These are phyloP conservation scores for Drosophila ochracea DNA, from an alignment of 2,888 invertebrate species.

Conservation along the genomic window DNA sequence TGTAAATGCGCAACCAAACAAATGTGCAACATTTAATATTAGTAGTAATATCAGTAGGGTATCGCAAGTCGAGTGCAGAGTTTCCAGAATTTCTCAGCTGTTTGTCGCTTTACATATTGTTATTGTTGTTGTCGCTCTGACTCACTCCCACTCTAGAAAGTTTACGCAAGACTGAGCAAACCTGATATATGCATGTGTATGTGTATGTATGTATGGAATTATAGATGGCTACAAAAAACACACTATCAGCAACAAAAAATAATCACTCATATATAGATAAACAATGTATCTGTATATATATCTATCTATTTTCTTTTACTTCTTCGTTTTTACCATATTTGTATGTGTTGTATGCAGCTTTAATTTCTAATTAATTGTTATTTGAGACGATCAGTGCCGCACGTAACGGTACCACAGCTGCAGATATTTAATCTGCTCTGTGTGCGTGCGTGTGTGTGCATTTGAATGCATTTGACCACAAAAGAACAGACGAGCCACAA, in stretches of 20 bases:
- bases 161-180: constrained; percentile 68
- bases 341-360: constrained; percentile 26
- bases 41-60: background rate
- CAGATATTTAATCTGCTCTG: constrained; percentile 64
- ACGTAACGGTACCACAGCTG: constrained; percentile 59
- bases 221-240: constrained; percentile 68
- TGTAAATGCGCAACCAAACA: constrained; percentile 35
- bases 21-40: constrained; percentile 12
- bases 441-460: constrained; percentile 16
- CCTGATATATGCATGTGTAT: constrained; percentile 16
- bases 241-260: constrained; percentile 56
- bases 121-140: constrained; percentile 51
- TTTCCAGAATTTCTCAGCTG: constrained; percentile 63
- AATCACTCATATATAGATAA: constrained; percentile 40
- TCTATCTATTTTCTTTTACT: constrained; percentile 6
- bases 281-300: constrained; percentile 13
- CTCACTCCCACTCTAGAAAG: constrained; percentile 58
- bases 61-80: constrained; percentile 21
- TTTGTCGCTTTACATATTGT: constrained; percentile 36
- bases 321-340: constrained; percentile 40
- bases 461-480: constrained; percentile 60
- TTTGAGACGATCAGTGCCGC: constrained; percentile 34
- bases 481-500: constrained; percentile 32
- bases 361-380: constrained; percentile 62
- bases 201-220: constrained; percentile 34